Evolutionary conservation across 2,888 invertebrate species (phyloP), one percentile per base, ranked within the genome.

Genomic region (Euphydryas editha): DNA sequence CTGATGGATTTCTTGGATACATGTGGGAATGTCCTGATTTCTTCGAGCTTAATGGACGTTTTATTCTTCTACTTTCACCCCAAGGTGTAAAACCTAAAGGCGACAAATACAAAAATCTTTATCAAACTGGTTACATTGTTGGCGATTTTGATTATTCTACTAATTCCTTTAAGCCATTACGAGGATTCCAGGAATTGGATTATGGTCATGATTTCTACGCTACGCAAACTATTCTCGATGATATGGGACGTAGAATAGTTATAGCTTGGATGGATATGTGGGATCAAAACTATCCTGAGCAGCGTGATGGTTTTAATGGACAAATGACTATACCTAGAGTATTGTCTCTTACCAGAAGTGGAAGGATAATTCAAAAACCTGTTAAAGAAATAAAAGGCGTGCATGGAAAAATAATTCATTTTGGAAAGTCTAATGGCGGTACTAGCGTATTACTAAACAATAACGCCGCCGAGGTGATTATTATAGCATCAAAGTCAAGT

Each of bases 21-120:
- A 91, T 93, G 90, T 93, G 87, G 87, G 93, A 93, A 73, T 93
- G 93, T 77, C 93, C 93, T 0, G 93, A 93, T 70, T 88, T 93
- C 59, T 93, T 93, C 46, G 83, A 88, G 71, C 67, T 93, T 0
- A 65, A 81, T 21, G 87, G 85, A 0, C 74, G 79, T 59, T 86
- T 77, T 69, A 76, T 93, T 17, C 75, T 93, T 1, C 69, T 93
- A 4, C 83, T 93, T 62, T 93, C 91, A 7, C 88, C 92, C 0
- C 91, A 92, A 83, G 91, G 92, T 1, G 65, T 92, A 0, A 4
- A 75, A 59, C 68, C 86, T 1, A 72, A 83, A 47, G 92, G 89
- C 0, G 83, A 89, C 67, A 82, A 79, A 42, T 91, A 81, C 62
- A 82, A 18, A 54, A 92, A 90, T 66, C 72, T 88, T 10, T 90